phyloP scores from a whole-genome alignment of 2,888 invertebrate species.

The Caenorhabditis virilis region DNA sequence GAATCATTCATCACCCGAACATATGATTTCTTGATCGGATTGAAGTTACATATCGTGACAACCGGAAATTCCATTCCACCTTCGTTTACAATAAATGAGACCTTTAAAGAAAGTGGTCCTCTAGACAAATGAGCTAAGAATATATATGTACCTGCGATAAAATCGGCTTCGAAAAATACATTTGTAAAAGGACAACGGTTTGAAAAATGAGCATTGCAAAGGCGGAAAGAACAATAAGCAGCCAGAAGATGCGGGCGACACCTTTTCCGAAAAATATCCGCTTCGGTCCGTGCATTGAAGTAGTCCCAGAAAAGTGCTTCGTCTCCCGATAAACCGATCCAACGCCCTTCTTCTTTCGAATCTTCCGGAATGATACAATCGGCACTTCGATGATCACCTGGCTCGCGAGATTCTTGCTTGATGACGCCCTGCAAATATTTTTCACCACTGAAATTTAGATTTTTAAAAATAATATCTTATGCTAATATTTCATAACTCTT shows the following conservation, averaged over 20 bases:
- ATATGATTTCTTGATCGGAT: slow-evolving; percentile 54
- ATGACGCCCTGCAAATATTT: slow-evolving; percentile 12
- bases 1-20: slow-evolving; percentile 43
- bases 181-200: slow-evolving; percentile 24
- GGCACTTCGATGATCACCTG: slow-evolving; percentile 55
- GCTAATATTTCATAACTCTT: too few species aligned
- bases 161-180: slow-evolving; percentile 41
- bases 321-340: slow-evolving; percentile 58
- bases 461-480: too few species aligned
- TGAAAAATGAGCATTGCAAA: slow-evolving; percentile 37
- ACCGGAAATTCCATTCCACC: slow-evolving; percentile 60
- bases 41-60: slow-evolving; percentile 63
- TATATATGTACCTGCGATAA: slow-evolving; percentile 32
- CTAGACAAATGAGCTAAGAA: not conserved
- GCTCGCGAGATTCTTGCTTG: slow-evolving; percentile 19
- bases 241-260: slow-evolving; percentile 36
- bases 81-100: slow-evolving; percentile 59
- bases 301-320: slow-evolving; percentile 61
- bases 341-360: slow-evolving; percentile 50
- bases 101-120: slow-evolving; percentile 15
- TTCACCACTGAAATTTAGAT: too few species aligned
- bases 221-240: slow-evolving; percentile 21
- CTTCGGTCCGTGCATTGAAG: slow-evolving; percentile 62
- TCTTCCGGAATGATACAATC: slow-evolving; percentile 45
- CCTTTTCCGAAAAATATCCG: slow-evolving; percentile 51